Conservation (phyloP, 2,113 vertebrate species). For the Pelecanoides urinatrix region DNA sequence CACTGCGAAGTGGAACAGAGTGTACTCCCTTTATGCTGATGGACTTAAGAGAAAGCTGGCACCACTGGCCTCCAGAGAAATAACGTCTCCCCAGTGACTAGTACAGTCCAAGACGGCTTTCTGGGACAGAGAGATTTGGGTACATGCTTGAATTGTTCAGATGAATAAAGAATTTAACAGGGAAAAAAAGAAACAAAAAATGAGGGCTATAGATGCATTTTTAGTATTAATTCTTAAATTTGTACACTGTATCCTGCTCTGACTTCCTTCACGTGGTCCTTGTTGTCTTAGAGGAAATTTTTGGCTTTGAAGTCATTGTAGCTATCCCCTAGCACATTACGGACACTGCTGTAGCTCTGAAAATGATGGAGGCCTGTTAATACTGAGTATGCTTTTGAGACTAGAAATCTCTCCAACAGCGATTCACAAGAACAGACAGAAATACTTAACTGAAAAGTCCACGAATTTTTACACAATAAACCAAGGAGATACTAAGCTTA, state of each 20-base stretch:
- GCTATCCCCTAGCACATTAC: neutral
- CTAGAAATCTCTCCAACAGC: neutral
- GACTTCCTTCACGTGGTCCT: neutral
- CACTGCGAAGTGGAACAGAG: neutral
- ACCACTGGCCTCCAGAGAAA: neutral
- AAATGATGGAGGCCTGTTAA: neutral
- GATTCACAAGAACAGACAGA: neutral
- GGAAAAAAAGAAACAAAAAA: neutral
- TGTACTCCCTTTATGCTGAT: neutral
- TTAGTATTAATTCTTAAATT: neutral
- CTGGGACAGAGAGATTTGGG: neutral
- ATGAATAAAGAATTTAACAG: neutral
- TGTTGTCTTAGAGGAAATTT: neutral
- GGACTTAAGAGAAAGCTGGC: neutral
- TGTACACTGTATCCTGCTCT: neutral
- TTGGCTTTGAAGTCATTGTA: neutral
- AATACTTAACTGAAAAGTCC: neutral
- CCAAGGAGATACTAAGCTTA: neutral
- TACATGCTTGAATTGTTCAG: neutral
- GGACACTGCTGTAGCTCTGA: neutral
- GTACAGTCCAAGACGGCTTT: neutral
- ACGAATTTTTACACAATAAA: neutral
- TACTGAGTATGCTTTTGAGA: neutral
- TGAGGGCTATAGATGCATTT: neutral
- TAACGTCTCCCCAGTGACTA: neutral